phyloP scores from a whole-genome alignment of 2,113 vertebrate genomes.

The Notarius lentiginosus region DNA sequence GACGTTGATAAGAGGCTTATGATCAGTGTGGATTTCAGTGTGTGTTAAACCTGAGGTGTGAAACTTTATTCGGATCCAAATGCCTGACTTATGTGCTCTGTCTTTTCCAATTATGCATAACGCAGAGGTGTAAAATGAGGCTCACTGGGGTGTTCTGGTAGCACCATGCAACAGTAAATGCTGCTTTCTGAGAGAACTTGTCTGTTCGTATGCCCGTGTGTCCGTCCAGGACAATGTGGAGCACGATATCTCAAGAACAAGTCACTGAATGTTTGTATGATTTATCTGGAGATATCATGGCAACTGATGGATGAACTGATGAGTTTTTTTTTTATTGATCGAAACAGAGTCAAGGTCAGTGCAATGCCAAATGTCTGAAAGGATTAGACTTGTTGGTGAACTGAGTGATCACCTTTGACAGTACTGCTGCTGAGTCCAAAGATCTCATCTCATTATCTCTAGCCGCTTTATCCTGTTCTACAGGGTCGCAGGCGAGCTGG shows the following conservation, averaged over 20 bases:
- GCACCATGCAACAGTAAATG: neutral
- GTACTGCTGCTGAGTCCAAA: neutral
- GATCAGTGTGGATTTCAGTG: constrained; percentile 27
- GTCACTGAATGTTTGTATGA: neutral
- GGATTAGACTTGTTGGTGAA: neutral
- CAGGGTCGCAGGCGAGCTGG: no score
- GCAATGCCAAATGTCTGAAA: neutral
- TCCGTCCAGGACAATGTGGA: neutral
- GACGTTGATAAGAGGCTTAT: constrained; percentile 32
- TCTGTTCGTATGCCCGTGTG: neutral
- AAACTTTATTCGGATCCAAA: constrained; percentile 17
- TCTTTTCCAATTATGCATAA: constrained; percentile 4
- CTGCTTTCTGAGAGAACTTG: neutral
- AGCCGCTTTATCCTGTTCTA: no score
- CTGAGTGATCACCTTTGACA: neutral
- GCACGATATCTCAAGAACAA: neutral
- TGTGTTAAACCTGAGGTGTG: constrained; percentile 11
- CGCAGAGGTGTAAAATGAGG: neutral
- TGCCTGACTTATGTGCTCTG: neutral
- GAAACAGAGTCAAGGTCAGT: neutral
- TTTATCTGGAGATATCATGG: neutral
- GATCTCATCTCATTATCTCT: no score
- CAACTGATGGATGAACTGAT: neutral
- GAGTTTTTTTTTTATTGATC: no score
- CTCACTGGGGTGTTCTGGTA: neutral